Evolutionary conservation across 2,797 vertebrate genomes (phyloP), one percentile per base, ranked within the genome.

Genomic region (Enteromius argenteus): DNA sequence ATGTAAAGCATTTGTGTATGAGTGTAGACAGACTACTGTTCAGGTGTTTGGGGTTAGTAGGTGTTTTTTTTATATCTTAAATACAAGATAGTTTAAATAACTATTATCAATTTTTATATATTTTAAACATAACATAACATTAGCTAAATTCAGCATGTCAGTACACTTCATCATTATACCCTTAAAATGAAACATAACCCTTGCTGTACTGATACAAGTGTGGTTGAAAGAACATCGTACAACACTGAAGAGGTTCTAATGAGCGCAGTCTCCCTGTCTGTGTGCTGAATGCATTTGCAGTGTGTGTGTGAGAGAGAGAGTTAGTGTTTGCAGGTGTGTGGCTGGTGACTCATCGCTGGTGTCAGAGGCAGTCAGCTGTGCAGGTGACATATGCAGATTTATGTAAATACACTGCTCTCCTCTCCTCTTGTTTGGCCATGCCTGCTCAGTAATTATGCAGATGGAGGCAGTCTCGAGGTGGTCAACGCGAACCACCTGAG

Each of bases 331-430:
- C 71, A 80, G 85, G 67, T 79, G 84, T 68, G 21, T 79, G 37
- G 81, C 74, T 85, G 81, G 60, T 85, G 81, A 86, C 85, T 77
- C 67, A 84, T 75, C 56, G 44, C 88, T 85, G 66, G 84, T 88
- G 91, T 93, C 91, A 90, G 88, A 90, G 90, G 91, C 91, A 91
- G 87, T 87, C 91, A 91, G 87, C 90, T 83, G 91, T 80, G 86
- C 86, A 82, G 27, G 88, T 89, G 90, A 93, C 93, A 91, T 90
- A 94, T 94, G 93, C 91, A 93, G 91, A 95, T 94, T 92, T 93
- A 95, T 95, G 93, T 83, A 89, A 92, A 94, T 95, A 44, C 3
- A 49, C 68, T 68, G 71, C 88, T 90, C 87, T 89, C 84, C 84
- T 88, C 87, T 62, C 83, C 74, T 89, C 89, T 90, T 91, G 89